Base-by-base conservation (phyloP, 2,888 invertebrate genomes). In the Pyrrhia umbra region DNA sequence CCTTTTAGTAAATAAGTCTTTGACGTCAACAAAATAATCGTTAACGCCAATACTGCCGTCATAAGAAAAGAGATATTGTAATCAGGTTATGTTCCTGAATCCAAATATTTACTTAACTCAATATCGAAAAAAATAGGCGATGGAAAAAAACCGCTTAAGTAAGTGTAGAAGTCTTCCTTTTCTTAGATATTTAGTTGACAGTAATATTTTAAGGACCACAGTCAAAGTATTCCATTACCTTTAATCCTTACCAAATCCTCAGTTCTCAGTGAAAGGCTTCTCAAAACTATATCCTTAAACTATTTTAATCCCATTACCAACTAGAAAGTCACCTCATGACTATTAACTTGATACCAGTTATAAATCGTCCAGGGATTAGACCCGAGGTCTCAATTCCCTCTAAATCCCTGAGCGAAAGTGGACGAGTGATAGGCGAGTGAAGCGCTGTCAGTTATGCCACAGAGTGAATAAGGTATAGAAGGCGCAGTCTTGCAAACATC, bases 281-380 rank as follows among this genome's bases (percentile, higher is more conserved):
- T 45, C 21, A 23, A n/a, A 37, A 43, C 13, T 37, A 2, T 23
- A 58, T 68, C 68, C 69, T 74, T 54, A 9, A 20, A 72, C 37
- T 60, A 67, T 74, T 59, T 60, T 74, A 68, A 57, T 63, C 47
- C 40, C 46, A 54, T 58, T 46, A 63, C 23, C 8, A 20, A 51
- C 30, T 47, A 75, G 76, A 76, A 76, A 75, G 76, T 62, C 27
- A 51, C 15, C 40, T 57, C 55, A 58, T 58, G 52, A 46, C 56
- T 56, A 64, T 75, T 50, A 72, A 58, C 57, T 56, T 61, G 56
- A 72, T 64, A 66, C 71, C 23, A 47, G 69, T 55, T 60, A 73
- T 69, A 59, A 77, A 69, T 73, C 67, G 73, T 68, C 63, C 45
- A 62, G 67, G 80, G 77, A 77, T 79, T 77, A 77, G 21, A 58